These are phyloP conservation scores for Nerophis lumbriciformis DNA, from an alignment of 2,113 vertebrate species.

Conservation along the genomic window DNA sequence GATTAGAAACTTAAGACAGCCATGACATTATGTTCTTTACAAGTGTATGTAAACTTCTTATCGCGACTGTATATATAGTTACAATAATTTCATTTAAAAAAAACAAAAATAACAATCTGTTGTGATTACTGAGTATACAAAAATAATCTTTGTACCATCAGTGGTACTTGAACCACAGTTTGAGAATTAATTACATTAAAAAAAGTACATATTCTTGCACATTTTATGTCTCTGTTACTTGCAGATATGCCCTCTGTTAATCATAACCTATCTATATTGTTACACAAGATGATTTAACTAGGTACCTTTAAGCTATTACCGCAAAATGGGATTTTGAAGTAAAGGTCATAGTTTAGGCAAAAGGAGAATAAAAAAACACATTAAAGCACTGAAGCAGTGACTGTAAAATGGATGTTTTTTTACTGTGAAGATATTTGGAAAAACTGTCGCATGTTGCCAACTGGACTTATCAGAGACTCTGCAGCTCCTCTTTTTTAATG, in stretches of 20 bases:
- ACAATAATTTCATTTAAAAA: no score
- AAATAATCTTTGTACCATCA: no score
- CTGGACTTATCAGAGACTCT: conserved; percentile 1
- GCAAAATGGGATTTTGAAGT: background rate
- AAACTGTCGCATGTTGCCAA: conserved; percentile 6
- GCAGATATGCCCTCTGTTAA: background rate
- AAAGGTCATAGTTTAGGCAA: background rate
- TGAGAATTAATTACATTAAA: no score
- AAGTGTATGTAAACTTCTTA: no score
- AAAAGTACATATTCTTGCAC: no score
- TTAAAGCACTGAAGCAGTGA: background rate
- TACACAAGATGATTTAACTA: conserved; percentile 1
- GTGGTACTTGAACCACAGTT: no score
- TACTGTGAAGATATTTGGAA: background rate
- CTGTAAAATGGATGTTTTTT: background rate
- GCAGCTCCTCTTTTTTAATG: conserved; percentile 8
- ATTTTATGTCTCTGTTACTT: no score
- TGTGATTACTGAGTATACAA: no score
- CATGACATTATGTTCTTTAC: no score
- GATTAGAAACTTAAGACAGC: no score
- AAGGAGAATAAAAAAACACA: background rate
- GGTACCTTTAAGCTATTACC: background rate
- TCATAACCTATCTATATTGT: background rate
- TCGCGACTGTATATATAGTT: no score
- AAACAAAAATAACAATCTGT: no score